Evolutionary conservation across 1,140 invertebrate genomes (phyloP), one percentile per base, ranked within the genome.

Genomic region (Euwallacea fornicatus): DNA sequence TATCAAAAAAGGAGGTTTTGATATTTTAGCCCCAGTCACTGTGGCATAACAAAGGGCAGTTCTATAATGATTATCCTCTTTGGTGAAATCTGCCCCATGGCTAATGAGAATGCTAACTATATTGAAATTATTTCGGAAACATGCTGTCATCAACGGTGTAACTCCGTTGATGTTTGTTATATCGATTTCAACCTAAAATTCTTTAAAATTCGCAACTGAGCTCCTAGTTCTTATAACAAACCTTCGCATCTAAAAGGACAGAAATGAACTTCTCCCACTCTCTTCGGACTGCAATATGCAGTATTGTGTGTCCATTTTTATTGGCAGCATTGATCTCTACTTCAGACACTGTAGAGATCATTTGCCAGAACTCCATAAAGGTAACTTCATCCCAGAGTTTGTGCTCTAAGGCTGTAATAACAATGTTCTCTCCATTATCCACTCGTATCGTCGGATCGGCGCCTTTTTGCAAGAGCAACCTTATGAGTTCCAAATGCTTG

Each of bases 1-100:
- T 11, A 75, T 72, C 7, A 69, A 11, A 69, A 75, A 72, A 16
- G 74, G 74, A 6, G 69, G 61, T 33, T 73, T 75, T 10, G 41
- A 67, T 4, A 46, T 66, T 62, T 74, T 74, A 10, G 69, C 33
- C 1, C 54, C 54, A 7, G 76, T 75, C 0, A 80, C 75, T 42
- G 80, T 78, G 0, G 77, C 75, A 66, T 81, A 81, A 71, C 80
- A 82, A 16, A 82, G 64, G 4, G 80, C 78, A 8, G 78, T 80
- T 54, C 78, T 79, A 10, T 77, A 76, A 69, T 78, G 74, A 60
- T 77, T 63, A 62, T 81, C 80, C 54, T 79, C 75, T 42, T 76
- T 64, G 8, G 74, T 66, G n/a, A 79, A 72, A 62, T 78, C 69
- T 6, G 80, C 80, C 2, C 75, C 74, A 11, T 54, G 66, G 4